Evolutionary conservation across 2,113 vertebrate genomes (phyloP).

Genomic region (Pseudolaguvia tuberculata): DNA sequence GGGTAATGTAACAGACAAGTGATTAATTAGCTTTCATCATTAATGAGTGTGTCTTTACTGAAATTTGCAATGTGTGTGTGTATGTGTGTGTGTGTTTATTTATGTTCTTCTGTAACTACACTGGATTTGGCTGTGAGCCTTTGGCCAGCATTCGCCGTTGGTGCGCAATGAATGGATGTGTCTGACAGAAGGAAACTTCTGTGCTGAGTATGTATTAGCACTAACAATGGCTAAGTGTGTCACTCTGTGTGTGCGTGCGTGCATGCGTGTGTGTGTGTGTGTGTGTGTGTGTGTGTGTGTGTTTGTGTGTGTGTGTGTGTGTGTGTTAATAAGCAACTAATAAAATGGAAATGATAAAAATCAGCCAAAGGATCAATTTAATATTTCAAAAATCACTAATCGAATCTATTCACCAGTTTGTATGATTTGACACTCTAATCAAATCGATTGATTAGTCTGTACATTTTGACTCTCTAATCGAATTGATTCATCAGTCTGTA

Average conservation of each 20-base stretch:
- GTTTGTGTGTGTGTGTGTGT: too few relatives aligned
- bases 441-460: too few relatives aligned
- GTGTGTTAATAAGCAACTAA: too few relatives aligned
- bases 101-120: neutral
- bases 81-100: neutral
- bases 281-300: too few relatives aligned
- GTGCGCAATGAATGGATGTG: neutral
- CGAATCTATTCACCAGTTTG: neutral
- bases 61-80: neutral
- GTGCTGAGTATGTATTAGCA: neutral
- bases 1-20: conserved; percentile 20
- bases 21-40: conserved; percentile 28
- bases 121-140: conserved; percentile 2
- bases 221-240: neutral
- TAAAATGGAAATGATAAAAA: too few relatives aligned
- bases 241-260: too few relatives aligned
- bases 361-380: too few relatives aligned
- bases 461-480: too few relatives aligned
- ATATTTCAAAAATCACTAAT: too few relatives aligned
- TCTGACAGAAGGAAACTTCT: neutral
- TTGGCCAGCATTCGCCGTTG: neutral
- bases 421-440: neutral
- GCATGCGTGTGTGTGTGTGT: neutral
- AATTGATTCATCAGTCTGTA: too few relatives aligned
- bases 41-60: conserved; percentile 13